These are phyloP conservation scores for Petrolisthes manimaculis DNA, from an alignment of 2,888 invertebrate species.

Conservation along the genomic window DNA sequence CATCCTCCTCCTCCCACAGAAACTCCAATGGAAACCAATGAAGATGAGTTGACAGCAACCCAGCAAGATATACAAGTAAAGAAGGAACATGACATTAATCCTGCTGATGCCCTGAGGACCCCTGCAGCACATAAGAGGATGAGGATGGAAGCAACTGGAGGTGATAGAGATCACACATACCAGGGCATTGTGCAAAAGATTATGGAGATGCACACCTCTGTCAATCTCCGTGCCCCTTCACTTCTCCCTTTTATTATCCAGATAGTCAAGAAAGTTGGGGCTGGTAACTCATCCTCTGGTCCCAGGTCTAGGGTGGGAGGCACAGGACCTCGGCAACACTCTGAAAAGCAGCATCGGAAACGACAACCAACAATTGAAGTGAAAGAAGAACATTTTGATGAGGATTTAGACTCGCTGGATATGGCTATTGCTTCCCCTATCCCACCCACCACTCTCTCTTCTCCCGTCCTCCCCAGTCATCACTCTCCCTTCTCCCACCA, in stretches of 20 bases:
- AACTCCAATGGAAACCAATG: slow-evolving; percentile 39
- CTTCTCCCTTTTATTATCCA: slow-evolving; percentile 51
- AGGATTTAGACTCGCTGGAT: slow-evolving; percentile 35
- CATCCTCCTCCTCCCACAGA: background rate
- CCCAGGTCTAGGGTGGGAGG: background rate
- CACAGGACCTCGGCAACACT: background rate
- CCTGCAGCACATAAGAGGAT: slow-evolving; percentile 39
- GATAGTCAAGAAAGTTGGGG: slow-evolving; percentile 51
- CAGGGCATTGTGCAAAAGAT: slow-evolving; percentile 55
- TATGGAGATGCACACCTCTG: slow-evolving; percentile 52
- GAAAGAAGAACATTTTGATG: slow-evolving; percentile 42
- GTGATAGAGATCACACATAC: slow-evolving; percentile 49
- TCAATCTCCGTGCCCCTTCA: slow-evolving; percentile 36
- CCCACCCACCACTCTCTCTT: slow-evolving; percentile 9
- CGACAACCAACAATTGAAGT: slow-evolving; percentile 40
- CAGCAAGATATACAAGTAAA: slow-evolving; percentile 20
- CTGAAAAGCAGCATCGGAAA: slow-evolving; percentile 19
- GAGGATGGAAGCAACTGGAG: slow-evolving; percentile 42
- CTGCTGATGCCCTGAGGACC: slow-evolving; percentile 7
- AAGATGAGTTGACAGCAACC: background rate
- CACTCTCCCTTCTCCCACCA: slow-evolving; percentile 15
- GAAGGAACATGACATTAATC: slow-evolving; percentile 29
- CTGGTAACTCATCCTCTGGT: slow-evolving; percentile 13
- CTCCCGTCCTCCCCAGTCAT: background rate
- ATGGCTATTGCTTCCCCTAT: slow-evolving; percentile 4